Evolutionary conservation across 2,888 invertebrate species (phyloP), one percentile per base, ranked within the genome.

Genomic region (Polymixis lichenea): DNA sequence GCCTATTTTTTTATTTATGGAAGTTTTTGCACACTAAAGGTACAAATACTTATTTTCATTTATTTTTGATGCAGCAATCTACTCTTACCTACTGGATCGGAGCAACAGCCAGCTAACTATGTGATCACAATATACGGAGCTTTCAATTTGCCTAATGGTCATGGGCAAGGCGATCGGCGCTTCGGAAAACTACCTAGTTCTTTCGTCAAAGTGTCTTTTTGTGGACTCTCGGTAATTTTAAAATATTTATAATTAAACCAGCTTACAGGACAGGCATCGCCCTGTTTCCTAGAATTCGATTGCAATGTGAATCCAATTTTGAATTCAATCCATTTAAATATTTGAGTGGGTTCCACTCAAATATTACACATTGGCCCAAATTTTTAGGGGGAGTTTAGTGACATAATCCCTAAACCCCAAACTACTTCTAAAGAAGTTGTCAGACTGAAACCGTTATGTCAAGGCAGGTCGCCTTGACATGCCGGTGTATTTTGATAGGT

Each of bases 1-100:
- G 19, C 19, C 4, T 32, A 60, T 28, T 19, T 58, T 58, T 58
- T 60, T 60, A 11, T 60, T 60, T 60, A 32, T 32, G 11, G 28
- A 60, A 32, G 9, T 32, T 60, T 32, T 8, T 60, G 11, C 28
- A 19, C 58, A 19, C 0, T 28, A 32, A 28, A 28, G 32, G 22
- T 38, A 15, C 4, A 38, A 15, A 22, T 8, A 8, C 8, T 8
- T 49, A 28, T 49, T 22, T 49, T 22, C 2, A 65, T 65, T 49
- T 66, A 66, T 22, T 51, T 53, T 67, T 38, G n/a, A 38, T 67
- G 28, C 93, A 98, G 98, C 61, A 98, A 98, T 91, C 94, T 98
- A 46, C 94, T 98, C 28, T 92, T 98, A 46, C 97, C 98, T 0
- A 97, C 97, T 65, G 97, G 97, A 1, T 91, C 90, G 0, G 96